Evolutionary conservation across 1,140 invertebrate species (phyloP), one percentile per base, ranked within the genome.

Genomic region (Littorina saxatilis): DNA sequence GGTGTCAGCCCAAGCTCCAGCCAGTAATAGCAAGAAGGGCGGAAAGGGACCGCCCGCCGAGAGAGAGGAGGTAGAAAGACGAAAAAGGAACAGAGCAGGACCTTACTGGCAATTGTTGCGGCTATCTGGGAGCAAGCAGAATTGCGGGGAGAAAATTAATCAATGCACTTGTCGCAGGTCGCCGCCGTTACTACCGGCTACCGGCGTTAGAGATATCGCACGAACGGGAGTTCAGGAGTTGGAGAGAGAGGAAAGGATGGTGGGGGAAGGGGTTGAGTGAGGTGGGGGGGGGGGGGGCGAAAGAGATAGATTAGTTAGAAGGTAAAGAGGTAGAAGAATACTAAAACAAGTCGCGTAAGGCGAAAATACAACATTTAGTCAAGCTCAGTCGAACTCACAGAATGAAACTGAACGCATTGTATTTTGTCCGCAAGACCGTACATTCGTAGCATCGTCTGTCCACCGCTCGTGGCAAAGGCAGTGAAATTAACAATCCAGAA

Each of bases 131-230:
- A 23, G 23, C 40, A 11, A 43, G n/a, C 7, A 23, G 35, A 5
- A 40, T 72, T 39, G 68, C n/a, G n/a, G n/a, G 37, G n/a, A 3
- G 43, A 29, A 27, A 73, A 73, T 73, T 73, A 73, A 73, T 73
- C 70, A 73, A 73, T 47, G 47, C 70, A 32, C 40, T 73, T 73
- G 70, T 73, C 70, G 70, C 70, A 73, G 50, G 70, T 50, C 70
- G 40, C 43, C 68, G 68, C 17, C 68, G 35, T 43, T 43, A 40
- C 68, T n/a, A 40, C 68, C 70, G 40, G 29, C 70, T 68, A 73
- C 39, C 70, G 29, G 43, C 23, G 23, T 39, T 50, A n/a, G 23
- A 29, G 70, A 73, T 73, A 73, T 73, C 70, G 70, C 70, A 47
- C 70, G 70, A 50, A 52, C 17, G 37, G 27, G 20, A 13, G 35